Percentiles rank a stretch among this genome's conserved stretches.
phyloP scores from a whole-genome alignment of 2,797 vertebrate species.

The Champsocephalus gunnari region DNA sequence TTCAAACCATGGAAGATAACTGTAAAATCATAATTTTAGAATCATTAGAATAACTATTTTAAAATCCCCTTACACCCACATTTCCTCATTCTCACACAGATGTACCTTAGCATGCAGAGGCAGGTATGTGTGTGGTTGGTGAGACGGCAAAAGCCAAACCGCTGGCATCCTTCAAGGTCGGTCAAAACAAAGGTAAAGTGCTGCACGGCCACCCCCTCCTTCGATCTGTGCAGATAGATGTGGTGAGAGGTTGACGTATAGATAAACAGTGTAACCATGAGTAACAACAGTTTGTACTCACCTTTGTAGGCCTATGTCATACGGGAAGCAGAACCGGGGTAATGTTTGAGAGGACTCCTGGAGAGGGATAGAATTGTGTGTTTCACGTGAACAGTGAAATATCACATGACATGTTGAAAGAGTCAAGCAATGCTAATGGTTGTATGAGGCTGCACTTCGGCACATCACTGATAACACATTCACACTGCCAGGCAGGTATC shows the following conservation, averaged over 20 bases:
- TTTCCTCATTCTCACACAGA: neutral
- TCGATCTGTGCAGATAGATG: conserved; percentile 67
- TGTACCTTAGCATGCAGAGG: conserved; percentile 91
- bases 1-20: conserved; percentile 94
- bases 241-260: neutral
- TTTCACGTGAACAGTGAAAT: conserved; percentile 4
- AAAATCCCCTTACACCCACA: neutral
- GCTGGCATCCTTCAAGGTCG: conserved; percentile 89
- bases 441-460: neutral
- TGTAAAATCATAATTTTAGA: conserved; percentile 53
- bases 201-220: conserved; percentile 84
- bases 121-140: conserved; percentile 85
- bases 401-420: neutral
- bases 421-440: neutral
- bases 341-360: conserved; percentile 87
- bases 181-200: conserved; percentile 93
- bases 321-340: conserved; percentile 92
- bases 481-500: neutral
- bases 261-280: neutral
- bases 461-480: neutral
- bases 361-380: conserved; percentile 4
- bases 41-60: no score
- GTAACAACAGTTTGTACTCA: conserved; percentile 54
- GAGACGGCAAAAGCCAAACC: conserved; percentile 92
- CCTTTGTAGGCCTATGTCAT: conserved; percentile 86